Conservation (phyloP, 2,113 vertebrate species). For the Amphilophus citrinellus region DNA sequence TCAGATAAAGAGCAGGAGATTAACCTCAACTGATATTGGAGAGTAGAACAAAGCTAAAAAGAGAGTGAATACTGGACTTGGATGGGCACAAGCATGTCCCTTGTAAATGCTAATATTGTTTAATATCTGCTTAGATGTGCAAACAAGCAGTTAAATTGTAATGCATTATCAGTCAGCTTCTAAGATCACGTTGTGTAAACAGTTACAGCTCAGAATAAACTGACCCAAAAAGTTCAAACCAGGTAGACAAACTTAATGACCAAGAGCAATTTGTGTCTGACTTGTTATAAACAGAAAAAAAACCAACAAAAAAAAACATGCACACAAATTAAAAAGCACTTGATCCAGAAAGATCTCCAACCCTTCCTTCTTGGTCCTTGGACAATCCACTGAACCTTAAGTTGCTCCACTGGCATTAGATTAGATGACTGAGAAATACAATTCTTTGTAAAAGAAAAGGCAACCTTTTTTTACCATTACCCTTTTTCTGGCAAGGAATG, state of each 20-base stretch:
- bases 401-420: neutral
- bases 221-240: neutral
- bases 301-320: neutral
- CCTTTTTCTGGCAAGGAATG: too few relatives aligned
- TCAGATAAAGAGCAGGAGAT: neutral
- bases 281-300: neutral
- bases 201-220: constrained; percentile 1
- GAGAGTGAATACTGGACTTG: neutral
- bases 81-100: neutral
- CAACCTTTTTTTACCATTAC: too few relatives aligned
- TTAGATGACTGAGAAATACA: neutral
- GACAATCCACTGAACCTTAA: neutral
- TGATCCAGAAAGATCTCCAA: neutral
- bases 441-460: neutral
- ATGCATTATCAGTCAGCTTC: neutral
- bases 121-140: too few relatives aligned
- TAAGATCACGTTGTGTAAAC: neutral
- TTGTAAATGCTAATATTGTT: too few relatives aligned
- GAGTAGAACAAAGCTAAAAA: neutral
- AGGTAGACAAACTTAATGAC: neutral
- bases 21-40: neutral
- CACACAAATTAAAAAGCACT: neutral
- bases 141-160: too few relatives aligned
- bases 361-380: neutral
- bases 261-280: neutral